Base-by-base conservation (phyloP, 2,888 invertebrate genomes). In the Platynereis dumerilii region DNA sequence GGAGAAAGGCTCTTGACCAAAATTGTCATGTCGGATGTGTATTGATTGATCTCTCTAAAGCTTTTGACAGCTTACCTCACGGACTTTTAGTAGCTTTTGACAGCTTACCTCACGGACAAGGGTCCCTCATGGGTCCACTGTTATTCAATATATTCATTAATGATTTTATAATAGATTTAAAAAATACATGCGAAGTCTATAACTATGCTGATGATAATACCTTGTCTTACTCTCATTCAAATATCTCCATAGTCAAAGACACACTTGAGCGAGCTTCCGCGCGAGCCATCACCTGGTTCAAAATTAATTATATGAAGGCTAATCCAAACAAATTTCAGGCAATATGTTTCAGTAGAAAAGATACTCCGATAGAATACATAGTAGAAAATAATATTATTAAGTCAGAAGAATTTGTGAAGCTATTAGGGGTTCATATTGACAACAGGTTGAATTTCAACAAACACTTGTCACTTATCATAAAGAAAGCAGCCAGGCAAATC, bases 191-290 rank as follows among this genome's bases (percentile, higher is more conserved):
- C 17, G n/a, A n/a, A 10, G n/a, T 48, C 7, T 48, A 48, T n/a
- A 48, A 48, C 17, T 48, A 48, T 48, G 48, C 48, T 20, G 48
- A 48, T n/a, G 48, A 48, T 22, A 48, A 48, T n/a, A 48, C 20
- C 22, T n/a, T 48, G 17, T 20, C 20, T n/a, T 20, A 48, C 7
- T 3, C n/a, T 12, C 48, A 48, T n/a, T 10, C 3, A 48, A n/a
- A 48, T n/a, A n/a, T n/a, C 22, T n/a, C 48, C 3, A 22, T 48
- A 7, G 48, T 48, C 48, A 48, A 12, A 22, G 48, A 48, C 48
- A 48, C 7, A 20, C 22, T 48, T n/a, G 48, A 48, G n/a, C 10
- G 7, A 20, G n/a, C 48, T 20, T 48, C 48, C 22, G 20, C 17
- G 3, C 7, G 3, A 20, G 48, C 48, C 3, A 22, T 48, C n/a